phyloP scores from a whole-genome alignment of 2,797 vertebrate genomes.

The Leucoraja ocellata region DNA sequence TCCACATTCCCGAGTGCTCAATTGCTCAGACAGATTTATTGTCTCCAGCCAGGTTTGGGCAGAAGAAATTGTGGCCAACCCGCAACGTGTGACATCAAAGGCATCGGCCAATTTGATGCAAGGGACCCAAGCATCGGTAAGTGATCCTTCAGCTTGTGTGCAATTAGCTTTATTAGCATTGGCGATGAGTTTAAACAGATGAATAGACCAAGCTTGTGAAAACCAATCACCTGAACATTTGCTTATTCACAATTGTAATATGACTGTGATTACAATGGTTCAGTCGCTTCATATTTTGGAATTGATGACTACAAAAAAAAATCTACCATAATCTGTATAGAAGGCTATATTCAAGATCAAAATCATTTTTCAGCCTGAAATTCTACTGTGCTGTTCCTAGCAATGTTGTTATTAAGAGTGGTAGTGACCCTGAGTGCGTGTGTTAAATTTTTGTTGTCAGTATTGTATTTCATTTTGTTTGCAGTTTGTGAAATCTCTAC shows the following conservation, averaged over 20 bases:
- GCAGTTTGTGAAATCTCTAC: not conserved
- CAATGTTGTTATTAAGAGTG: not conserved
- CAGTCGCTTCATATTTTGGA: not conserved
- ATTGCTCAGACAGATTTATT: constrained; percentile 34
- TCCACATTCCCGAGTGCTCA: not conserved
- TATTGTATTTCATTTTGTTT: constrained; percentile 14
- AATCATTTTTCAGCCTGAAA: not conserved
- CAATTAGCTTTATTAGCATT: not conserved
- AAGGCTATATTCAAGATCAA: not conserved
- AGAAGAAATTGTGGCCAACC: constrained; percentile 28
- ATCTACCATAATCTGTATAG: not conserved
- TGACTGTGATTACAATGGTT: not conserved
- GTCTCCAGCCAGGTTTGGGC: constrained; percentile 20
- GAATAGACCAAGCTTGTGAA: not conserved
- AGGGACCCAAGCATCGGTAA: constrained; percentile 13
- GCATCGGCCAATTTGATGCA: not conserved
- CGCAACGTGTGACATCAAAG: not conserved
- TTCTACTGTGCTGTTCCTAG: not conserved
- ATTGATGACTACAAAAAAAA: not conserved
- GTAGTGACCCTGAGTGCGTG: not conserved
- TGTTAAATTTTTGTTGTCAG: not conserved
- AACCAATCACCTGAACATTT: not conserved
- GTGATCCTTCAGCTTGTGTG: constrained; percentile 13
- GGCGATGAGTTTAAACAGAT: no score
- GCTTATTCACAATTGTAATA: not conserved